These are phyloP conservation scores for Caenorhabditis inopinata DNA, from an alignment of 1,140 invertebrate species.

Conservation along the genomic window DNA sequence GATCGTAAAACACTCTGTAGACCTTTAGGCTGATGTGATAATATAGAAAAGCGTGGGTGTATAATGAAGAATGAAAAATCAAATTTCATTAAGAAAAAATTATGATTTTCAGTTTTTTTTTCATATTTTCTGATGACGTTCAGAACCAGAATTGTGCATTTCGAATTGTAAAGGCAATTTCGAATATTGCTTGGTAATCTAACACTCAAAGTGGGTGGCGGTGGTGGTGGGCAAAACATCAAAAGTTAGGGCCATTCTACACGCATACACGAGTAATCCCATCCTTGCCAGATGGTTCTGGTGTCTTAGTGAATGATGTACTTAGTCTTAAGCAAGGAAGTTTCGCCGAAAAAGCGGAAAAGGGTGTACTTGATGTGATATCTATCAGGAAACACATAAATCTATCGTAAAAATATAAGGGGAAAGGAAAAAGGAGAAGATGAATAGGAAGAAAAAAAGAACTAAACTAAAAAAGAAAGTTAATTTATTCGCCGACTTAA, in stretches of 20 bases:
- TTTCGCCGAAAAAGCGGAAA: background rate
- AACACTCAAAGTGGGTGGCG: background rate
- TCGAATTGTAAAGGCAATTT: background rate
- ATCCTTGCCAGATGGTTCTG: background rate
- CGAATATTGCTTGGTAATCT: slow-evolving; percentile 17
- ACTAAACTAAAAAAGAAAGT: background rate
- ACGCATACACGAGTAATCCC: background rate
- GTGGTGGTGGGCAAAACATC: background rate
- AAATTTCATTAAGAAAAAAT: too few relatives aligned
- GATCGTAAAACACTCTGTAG: background rate
- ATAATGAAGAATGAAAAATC: too few relatives aligned
- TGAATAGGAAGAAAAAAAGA: background rate
- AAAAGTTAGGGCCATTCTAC: background rate
- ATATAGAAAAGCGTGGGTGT: background rate
- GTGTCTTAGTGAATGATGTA: slow-evolving; percentile 21
- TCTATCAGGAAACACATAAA: slow-evolving; percentile 21
- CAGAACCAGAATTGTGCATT: too few relatives aligned
- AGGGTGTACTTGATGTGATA: background rate
- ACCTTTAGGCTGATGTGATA: background rate
- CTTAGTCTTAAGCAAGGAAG: background rate
- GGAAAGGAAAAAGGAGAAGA: background rate
- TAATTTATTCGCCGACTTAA: background rate
- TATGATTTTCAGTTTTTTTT: too few relatives aligned
- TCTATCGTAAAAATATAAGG: background rate
- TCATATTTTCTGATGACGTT: too few relatives aligned